phyloP scores from a whole-genome alignment of 2,888 invertebrate genomes.

The Andricus curvator region DNA sequence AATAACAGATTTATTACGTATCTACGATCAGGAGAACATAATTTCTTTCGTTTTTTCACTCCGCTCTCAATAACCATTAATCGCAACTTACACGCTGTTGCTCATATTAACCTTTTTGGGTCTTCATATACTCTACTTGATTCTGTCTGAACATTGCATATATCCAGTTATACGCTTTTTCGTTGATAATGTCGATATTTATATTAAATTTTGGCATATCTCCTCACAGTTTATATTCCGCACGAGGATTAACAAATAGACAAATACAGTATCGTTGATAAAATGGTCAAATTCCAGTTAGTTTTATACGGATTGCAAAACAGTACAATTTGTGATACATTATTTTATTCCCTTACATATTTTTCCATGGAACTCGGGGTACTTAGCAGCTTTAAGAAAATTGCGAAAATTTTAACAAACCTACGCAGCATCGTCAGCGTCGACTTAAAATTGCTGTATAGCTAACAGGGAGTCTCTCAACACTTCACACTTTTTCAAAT shows the following conservation, averaged over 20 bases:
- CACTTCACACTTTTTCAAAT: not conserved
- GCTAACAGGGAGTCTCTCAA: not conserved
- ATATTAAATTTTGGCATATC: constrained; percentile 18
- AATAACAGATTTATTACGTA: constrained; percentile 36
- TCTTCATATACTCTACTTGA: not conserved
- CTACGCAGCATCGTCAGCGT: constrained; percentile 8
- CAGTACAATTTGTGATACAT: constrained; percentile 3
- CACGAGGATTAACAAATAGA: constrained; percentile 9
- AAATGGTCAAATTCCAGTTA: not conserved
- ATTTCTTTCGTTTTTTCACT: not conserved
- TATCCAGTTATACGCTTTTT: not conserved
- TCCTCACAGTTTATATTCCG: not conserved
- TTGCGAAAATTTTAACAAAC: constrained; percentile 3
- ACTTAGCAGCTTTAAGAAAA: constrained; percentile 17
- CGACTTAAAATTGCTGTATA: constrained; percentile 1
- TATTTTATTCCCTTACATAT: not conserved
- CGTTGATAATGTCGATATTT: constrained; percentile 19
- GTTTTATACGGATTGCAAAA: constrained; percentile 8
- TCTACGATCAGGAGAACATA: constrained; percentile 8
- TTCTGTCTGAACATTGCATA: not conserved
- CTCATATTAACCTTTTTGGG: constrained; percentile 3
- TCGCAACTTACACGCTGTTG: constrained; percentile 15
- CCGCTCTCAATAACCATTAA: constrained; percentile 3
- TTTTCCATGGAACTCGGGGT: constrained; percentile 2
- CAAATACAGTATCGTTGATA: not conserved